phyloP scores from a whole-genome alignment of 2,113 vertebrate species.

The Neolamprologus sp. region DNA sequence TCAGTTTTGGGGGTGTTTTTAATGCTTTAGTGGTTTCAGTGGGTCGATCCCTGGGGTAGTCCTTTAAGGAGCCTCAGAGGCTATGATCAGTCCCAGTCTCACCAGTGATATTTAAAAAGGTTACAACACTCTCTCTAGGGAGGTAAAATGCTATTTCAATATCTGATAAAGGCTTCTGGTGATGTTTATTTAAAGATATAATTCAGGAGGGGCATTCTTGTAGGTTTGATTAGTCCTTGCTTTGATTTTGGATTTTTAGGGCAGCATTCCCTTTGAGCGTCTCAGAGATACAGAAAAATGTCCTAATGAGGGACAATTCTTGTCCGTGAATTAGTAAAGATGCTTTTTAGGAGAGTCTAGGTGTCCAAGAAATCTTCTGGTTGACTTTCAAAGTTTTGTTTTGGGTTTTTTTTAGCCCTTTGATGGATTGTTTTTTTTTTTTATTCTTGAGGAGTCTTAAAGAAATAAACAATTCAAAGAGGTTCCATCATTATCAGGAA shows the following conservation, averaged over 20 bases:
- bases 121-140: not conserved
- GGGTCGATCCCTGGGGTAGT: not conserved
- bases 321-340: not conserved
- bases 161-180: not conserved
- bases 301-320: not conserved
- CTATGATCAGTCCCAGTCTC: not conserved
- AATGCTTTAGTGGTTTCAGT: not conserved
- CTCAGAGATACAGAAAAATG: not conserved
- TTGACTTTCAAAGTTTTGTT: not conserved
- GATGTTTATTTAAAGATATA: not conserved
- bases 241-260: not conserved
- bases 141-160: not conserved
- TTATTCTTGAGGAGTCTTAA: not conserved
- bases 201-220: not conserved
- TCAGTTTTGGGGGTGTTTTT: not conserved
- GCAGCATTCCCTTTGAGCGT: not conserved
- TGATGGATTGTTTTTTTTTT: not conserved
- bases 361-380: not conserved
- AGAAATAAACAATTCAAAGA: not conserved
- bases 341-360: not conserved
- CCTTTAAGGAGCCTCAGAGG: not conserved
- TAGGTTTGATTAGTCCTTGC: not conserved
- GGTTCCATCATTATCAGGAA: not conserved
- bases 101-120: not conserved
- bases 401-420: fast-evolving